phyloP scores from a whole-genome alignment of 1,140 invertebrate species.

The Trissolcus basalis region DNA sequence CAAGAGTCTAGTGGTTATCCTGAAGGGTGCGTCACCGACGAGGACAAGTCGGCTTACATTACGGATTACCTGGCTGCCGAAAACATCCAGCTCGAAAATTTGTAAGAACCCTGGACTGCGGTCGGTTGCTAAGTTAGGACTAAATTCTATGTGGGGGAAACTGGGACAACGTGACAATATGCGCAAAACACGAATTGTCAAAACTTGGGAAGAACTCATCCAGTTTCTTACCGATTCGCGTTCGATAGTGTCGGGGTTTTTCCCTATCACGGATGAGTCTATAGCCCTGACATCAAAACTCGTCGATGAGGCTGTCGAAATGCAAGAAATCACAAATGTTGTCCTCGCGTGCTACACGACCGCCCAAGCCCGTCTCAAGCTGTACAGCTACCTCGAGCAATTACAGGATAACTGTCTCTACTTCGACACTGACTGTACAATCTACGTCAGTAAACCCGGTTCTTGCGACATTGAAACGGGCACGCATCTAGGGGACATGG shows the following conservation, averaged over 20 bases:
- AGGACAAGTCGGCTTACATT: neutral
- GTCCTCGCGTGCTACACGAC: slow-evolving; percentile 10
- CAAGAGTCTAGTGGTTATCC: slow-evolving; percentile 20
- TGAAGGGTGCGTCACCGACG: slow-evolving; percentile 23
- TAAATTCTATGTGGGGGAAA: slow-evolving; percentile 67
- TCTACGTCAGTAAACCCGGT: neutral
- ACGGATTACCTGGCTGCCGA: no score
- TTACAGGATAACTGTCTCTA: slow-evolving; percentile 1
- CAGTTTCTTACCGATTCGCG: neutral
- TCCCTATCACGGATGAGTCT: slow-evolving; percentile 5
- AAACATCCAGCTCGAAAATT: no score
- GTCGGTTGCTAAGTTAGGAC: slow-evolving; percentile 60
- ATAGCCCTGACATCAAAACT: neutral
- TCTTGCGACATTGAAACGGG: no score
- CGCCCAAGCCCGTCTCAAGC: neutral
- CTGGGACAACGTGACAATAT: slow-evolving; percentile 41
- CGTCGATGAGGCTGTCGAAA: neutral
- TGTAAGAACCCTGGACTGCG: slow-evolving; percentile 48
- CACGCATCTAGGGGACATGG: no score
- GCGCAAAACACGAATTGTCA: neutral
- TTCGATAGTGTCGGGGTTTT: neutral
- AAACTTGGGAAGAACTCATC: neutral
- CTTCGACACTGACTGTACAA: slow-evolving; percentile 6
- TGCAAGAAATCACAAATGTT: neutral
- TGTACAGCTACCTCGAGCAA: slow-evolving; percentile 13